phyloP scores from a whole-genome alignment of 2,888 invertebrate genomes.

The Platycnemis pennipes region DNA sequence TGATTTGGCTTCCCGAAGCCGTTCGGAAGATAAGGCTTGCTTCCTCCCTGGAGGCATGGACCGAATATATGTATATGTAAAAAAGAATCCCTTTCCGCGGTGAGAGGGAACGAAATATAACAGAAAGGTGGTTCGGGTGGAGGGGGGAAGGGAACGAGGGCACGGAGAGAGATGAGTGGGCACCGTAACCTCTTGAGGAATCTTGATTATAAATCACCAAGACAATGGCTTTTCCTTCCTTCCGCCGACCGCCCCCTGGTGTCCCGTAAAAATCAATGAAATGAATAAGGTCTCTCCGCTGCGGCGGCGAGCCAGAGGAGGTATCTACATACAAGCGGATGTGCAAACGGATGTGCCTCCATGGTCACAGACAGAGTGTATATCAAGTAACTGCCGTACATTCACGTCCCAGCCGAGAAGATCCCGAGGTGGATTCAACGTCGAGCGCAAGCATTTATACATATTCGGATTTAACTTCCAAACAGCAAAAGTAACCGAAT shows the following conservation, averaged over 20 bases:
- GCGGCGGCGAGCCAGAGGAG: slow-evolving; percentile 13
- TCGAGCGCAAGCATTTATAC: no score
- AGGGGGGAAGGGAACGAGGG: not conserved
- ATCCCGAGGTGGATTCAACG: no score
- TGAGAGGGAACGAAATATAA: not conserved
- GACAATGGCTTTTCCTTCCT: slow-evolving; percentile 35
- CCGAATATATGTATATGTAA: not conserved
- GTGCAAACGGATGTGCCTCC: not conserved
- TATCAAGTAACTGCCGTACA: not conserved
- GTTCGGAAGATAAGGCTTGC: not conserved
- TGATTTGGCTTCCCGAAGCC: not conserved
- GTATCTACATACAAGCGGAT: not conserved
- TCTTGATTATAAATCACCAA: slow-evolving; percentile 67
- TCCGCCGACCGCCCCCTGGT: not conserved
- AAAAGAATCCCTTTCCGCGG: not conserved
- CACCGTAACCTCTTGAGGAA: slow-evolving; percentile 54
- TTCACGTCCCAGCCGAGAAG: not conserved
- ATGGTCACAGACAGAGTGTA: not conserved
- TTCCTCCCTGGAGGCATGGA: not conserved
- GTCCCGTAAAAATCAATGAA: slow-evolving; percentile 54
- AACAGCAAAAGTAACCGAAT: no score
- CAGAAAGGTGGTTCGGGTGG: not conserved
- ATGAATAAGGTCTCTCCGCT: slow-evolving; percentile 49
- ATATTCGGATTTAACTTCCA: no score
- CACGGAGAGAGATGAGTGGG: slow-evolving; percentile 43